Conservation (phyloP, 2,113 vertebrate species). For the Sylvicapra grimmia region DNA sequence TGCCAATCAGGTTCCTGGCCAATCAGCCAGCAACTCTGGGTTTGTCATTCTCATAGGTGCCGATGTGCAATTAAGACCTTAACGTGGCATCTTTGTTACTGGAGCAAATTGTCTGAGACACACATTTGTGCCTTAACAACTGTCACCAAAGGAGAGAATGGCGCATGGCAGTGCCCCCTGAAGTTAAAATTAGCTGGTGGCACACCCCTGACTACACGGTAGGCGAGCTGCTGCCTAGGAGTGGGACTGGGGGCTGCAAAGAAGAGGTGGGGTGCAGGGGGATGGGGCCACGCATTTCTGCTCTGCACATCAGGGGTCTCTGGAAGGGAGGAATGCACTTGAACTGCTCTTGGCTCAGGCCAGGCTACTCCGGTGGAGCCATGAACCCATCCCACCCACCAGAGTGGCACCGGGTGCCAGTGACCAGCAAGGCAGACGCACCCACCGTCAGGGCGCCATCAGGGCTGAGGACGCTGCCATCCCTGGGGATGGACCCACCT, state of each 20-base stretch:
- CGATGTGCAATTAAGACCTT: constrained; percentile 20
- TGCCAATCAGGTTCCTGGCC: not conserved
- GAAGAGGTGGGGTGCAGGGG: not conserved
- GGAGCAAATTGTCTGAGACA: constrained; percentile 13
- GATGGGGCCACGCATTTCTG: not conserved
- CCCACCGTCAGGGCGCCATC: not conserved
- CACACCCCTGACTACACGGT: not conserved
- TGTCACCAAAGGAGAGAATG: not conserved
- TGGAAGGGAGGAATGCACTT: not conserved
- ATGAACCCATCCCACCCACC: not conserved
- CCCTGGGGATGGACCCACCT: not conserved
- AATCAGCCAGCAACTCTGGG: not conserved
- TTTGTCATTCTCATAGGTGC: not conserved
- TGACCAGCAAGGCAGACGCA: not conserved
- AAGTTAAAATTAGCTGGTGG: not conserved
- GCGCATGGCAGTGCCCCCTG: accelerated
- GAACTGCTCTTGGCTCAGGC: not conserved
- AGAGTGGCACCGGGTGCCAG: not conserved
- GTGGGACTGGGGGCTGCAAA: not conserved
- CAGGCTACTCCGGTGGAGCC: not conserved
- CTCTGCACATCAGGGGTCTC: not conserved
- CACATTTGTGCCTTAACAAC: not conserved
- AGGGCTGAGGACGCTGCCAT: not conserved
- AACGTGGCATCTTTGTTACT: not conserved
- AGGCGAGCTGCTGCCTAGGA: not conserved